Evolutionary conservation across 2,888 invertebrate genomes (phyloP).

Genomic region (Eupithecia inturbata): DNA sequence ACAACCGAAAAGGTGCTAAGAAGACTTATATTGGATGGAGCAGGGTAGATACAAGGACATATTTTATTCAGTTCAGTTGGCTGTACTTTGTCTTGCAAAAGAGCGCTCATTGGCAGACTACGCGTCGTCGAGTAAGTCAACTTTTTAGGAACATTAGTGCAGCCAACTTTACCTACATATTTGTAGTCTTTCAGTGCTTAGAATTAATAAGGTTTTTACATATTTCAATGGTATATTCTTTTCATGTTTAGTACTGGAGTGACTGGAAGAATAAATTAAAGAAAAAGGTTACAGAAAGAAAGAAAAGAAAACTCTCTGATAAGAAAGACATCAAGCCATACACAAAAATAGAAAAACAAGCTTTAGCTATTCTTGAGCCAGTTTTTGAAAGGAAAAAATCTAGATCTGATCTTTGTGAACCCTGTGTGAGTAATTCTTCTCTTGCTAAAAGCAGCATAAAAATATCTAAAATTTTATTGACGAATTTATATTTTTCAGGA

Average conservation of each 20-base stretch:
- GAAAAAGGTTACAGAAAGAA: constrained; percentile 59
- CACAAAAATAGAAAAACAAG: constrained; percentile 65
- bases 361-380: constrained; percentile 64
- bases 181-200: not conserved
- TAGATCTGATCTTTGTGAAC: constrained; percentile 37
- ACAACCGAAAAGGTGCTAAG: constrained; percentile 58
- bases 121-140: not conserved
- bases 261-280: constrained; percentile 73
- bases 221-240: not conserved
- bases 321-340: constrained; percentile 57
- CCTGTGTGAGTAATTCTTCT: constrained; percentile 50
- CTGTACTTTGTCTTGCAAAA: not conserved
- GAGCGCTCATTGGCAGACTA: not conserved
- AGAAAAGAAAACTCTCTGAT: constrained; percentile 50
- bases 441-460: not conserved
- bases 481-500: constrained; percentile 49
- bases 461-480: not conserved
- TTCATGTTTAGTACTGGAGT: constrained; percentile 69
- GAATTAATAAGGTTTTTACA: not conserved
- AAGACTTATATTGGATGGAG: constrained; percentile 71
- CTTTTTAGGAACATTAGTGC: not conserved
- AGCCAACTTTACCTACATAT: not conserved
- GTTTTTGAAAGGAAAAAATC: constrained; percentile 58
- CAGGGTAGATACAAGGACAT: constrained; percentile 54
- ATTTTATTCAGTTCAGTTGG: not conserved